These are phyloP conservation scores for Drosophila dives DNA, from an alignment of 2,888 invertebrate genomes.

Conservation along the genomic window DNA sequence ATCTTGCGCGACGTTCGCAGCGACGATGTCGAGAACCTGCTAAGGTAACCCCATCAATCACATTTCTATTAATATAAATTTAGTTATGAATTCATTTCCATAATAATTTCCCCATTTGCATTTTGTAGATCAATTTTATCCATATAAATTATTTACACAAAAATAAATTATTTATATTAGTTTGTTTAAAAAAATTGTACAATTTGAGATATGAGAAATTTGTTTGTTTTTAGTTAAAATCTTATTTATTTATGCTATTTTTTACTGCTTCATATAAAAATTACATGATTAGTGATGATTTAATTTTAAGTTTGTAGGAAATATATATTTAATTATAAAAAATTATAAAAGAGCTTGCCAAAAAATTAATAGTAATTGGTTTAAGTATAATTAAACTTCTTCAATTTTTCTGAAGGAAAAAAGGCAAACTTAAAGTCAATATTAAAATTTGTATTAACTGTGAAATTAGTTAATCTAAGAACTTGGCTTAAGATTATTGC, in stretches of 20 bases:
- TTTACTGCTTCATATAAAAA: background rate
- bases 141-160: background rate
- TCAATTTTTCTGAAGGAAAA: background rate
- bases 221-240: rapidly evolving
- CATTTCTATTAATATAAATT: background rate
- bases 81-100: background rate
- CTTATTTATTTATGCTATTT: too few species aligned
- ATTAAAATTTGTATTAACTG: background rate
- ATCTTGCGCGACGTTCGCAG: conserved; percentile 94
- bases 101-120: background rate
- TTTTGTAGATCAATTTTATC: background rate
- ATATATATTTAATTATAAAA: too few species aligned
- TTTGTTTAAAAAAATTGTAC: background rate
- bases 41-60: conserved; percentile 87
- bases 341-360: background rate
- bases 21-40: conserved; percentile 93
- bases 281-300: too few species aligned
- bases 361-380: background rate
- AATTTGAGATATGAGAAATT: background rate
- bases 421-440: background rate
- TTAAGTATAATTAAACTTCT: background rate
- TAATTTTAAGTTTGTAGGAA: too few species aligned
- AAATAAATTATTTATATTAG: background rate
- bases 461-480: background rate
- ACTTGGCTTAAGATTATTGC: too few species aligned